These are phyloP conservation scores for Styela clava DNA, from an alignment of 23 tunicate species.

Conservation along the genomic window DNA sequence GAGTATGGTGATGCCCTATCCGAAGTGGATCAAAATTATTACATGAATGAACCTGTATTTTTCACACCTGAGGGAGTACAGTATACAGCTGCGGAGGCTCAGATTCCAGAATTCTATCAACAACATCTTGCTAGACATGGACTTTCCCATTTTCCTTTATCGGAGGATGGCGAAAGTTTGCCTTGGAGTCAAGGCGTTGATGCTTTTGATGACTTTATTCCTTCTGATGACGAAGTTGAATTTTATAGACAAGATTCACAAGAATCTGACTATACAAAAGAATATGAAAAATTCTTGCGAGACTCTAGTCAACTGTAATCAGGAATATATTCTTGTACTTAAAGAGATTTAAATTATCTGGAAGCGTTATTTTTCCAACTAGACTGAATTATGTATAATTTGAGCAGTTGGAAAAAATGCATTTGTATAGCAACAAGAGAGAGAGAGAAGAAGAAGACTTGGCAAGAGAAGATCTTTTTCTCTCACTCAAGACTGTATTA, in stretches of 20 bases:
- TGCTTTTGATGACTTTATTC: conserved; percentile 12
- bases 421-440: too few species aligned
- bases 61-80: conserved; percentile 64
- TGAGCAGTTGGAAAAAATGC: too few species aligned
- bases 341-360: too few species aligned
- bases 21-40: conserved; percentile 28
- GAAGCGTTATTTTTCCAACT: too few species aligned
- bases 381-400: too few species aligned
- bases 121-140: conserved; percentile 42
- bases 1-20: conserved; percentile 12
- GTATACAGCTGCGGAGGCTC: conserved; percentile 86
- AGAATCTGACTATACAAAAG: conserved; percentile 5
- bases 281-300: conserved; percentile 19
- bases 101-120: conserved; percentile 64
- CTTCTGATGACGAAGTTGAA: conserved; percentile 31
- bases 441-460: too few species aligned
- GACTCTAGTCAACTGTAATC: conserved; percentile 27
- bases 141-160: background rate
- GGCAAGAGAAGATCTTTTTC: too few species aligned
- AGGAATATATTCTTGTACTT: too few species aligned
- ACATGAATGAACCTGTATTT: conserved; percentile 63
- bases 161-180: background rate
- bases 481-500: too few species aligned
- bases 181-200: conserved; percentile 5
- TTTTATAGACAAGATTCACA: conserved; percentile 17